Base-by-base conservation (phyloP, 2,888 invertebrate genomes). In the Cheiracanthium punctorium region DNA sequence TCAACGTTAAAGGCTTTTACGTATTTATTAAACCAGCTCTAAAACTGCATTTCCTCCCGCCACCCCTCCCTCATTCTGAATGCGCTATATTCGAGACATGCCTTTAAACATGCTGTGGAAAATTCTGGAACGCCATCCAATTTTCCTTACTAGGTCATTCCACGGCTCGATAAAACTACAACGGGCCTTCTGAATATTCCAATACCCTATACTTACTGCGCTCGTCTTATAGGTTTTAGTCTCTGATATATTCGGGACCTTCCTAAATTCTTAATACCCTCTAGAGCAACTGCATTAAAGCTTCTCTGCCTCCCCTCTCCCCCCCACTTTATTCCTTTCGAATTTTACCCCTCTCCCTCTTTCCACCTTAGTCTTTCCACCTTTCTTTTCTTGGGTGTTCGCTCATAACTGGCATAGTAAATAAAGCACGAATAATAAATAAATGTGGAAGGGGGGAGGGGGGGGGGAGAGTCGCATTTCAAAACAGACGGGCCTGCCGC, bases 211-310 rank as follows among this genome's bases (percentile, higher is more conserved):
- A 58, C 58, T 58, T 17, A n/a, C 24, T 24, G 58, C 17, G 7
- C 58, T 58, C 20, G 1, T 24, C 58, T 58, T 58, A 58, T 24
- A 58, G 58, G 24, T 58, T 58, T 58, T 24, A 58, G 24, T 58
- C 58, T 24, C 58, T 58, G 58, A 24, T 58, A n/a, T n/a, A 58
- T 58, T 58, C 24, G 24, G 24, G 24, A n/a, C 17, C 43, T 48
- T 48, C 17, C 58, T 24, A 58, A 58, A 58, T 58, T 58, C 58
- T 58, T 58, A 58, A 58, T 58, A 58, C 58, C 58, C 58, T 58
- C 58, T 58, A 20, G 5, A 58, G 58, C 20, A 58, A 58, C 58
- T 58, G 24, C 58, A 58, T 58, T 58, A 58, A 48, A 48, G 48
- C 48, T 48, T 58, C 48, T 17, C 48, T 17, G 10, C 48, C 48